phyloP scores from a whole-genome alignment of 2,113 vertebrate genomes.

The Chaetorhynchus papuensis region DNA sequence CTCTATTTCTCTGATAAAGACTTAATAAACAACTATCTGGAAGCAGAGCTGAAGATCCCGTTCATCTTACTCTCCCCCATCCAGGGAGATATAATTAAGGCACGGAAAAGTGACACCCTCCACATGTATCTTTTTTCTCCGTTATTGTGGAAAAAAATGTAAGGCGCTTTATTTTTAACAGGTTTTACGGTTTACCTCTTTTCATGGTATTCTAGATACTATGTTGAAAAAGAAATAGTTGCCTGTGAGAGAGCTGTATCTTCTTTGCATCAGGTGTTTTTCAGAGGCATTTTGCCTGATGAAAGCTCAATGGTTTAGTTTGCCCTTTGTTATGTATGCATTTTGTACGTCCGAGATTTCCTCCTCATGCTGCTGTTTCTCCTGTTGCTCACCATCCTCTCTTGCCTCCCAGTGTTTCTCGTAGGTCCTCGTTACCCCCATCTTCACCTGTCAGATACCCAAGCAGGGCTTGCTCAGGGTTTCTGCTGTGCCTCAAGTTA shows the following conservation, averaged over 20 bases:
- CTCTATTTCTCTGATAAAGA: too few species aligned
- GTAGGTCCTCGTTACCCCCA: not conserved
- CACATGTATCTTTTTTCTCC: not conserved
- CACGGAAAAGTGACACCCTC: too few species aligned
- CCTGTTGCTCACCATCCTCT: not conserved
- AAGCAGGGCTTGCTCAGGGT: not conserved
- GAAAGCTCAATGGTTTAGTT: not conserved
- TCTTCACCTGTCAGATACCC: not conserved
- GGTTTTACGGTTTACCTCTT: not conserved
- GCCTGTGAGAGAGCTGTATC: not conserved
- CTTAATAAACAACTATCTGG: too few species aligned
- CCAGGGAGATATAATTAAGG: too few species aligned
- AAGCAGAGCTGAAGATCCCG: too few species aligned
- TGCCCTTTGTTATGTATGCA: not conserved
- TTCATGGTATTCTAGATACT: not conserved
- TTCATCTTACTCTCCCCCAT: too few species aligned
- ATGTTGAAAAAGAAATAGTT: not conserved
- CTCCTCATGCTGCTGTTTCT: not conserved
- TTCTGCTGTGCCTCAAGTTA: not conserved
- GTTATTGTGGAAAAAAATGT: not conserved
- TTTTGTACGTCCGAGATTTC: not conserved
- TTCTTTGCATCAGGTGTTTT: not conserved
- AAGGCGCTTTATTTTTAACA: not conserved
- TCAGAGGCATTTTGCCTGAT: not conserved
- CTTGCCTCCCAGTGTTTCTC: not conserved